Evolutionary conservation across 2,797 vertebrate genomes (phyloP), one percentile per base, ranked within the genome.

Genomic region (Gobionotothen gibberifrons): DNA sequence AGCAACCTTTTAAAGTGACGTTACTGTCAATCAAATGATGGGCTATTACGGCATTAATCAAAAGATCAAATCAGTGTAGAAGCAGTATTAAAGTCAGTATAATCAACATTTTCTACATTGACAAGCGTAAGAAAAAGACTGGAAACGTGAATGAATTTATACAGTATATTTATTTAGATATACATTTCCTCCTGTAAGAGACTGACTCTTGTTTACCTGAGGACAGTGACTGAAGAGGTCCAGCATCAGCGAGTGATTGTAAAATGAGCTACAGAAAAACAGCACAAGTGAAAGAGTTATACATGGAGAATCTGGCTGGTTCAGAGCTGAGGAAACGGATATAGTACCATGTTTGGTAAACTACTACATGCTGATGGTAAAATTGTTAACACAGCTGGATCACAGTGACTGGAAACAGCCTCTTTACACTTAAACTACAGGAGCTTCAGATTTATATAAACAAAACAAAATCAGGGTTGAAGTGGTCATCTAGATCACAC

Each of bases 321-420:
- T 77, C 32, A 72, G 51, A 22, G 43, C 54, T 66, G 12, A 69
- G 39, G 54, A 74, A 48, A 79, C 13, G 7, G 48, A 75, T 40
- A 65, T 22, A 70, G 85, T 68, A 82, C 76, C 71, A 65, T 63
- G 62, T 86, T 83, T 76, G 79, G 89, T 89, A 78, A 79, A 89
- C 73, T 63, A 79, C 56, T 57, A 91, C 79, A 83, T 85, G 79
- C 84, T 79, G 81, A 85, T 85, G 72, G 82, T 66, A 26, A 48
- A 87, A 67, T 19, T 77, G 49, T 80, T 69, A 75, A 67, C 63
- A 47, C 77, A 77, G 83, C 77, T 65, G 69, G 55, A 76, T 90
- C 91, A 93, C 92, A 94, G 90, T 92, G 93, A 88, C 60, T 83
- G 76, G 75, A 80, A 87, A 79, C 67, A 81, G 72, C 55, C 64